A percentile compares a stretch with the other conserved stretches of the same genome.
phyloP scores from a whole-genome alignment of 2,888 invertebrate genomes.

The Aleiodes testaceus region DNA sequence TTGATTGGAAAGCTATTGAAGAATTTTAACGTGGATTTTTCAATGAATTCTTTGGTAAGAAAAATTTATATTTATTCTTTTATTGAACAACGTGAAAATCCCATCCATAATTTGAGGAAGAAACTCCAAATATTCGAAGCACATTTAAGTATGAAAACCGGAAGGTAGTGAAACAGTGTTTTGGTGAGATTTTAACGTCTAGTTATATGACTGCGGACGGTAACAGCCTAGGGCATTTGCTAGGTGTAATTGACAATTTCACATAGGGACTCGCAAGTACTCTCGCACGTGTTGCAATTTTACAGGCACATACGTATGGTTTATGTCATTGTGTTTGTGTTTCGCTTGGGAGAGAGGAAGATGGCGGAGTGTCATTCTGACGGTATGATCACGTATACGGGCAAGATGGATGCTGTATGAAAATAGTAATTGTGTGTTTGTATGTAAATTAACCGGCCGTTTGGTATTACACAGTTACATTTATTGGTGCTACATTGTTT shows the following conservation, averaged over 20 bases:
- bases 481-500: slow-evolving; percentile 7
- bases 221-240: slow-evolving; percentile 14
- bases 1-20: slow-evolving; percentile 26
- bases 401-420: slow-evolving; percentile 28
- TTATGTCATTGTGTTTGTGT: slow-evolving; percentile 19
- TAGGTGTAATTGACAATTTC: slow-evolving; percentile 34
- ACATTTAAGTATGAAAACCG: slow-evolving; percentile 2
- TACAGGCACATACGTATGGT: slow-evolving; percentile 10
- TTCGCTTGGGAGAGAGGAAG: not conserved
- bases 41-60: not conserved
- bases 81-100: too few species aligned
- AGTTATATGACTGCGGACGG: not conserved
- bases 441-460: slow-evolving; percentile 30
- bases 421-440: slow-evolving; percentile 29
- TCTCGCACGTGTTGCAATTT: slow-evolving; percentile 23
- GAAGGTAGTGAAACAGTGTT: slow-evolving; percentile 10
- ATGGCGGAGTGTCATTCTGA: slow-evolving; percentile 10
- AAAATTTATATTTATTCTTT: too few species aligned
- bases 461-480: slow-evolving; percentile 8
- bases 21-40: slow-evolving; percentile 15
- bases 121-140: not conserved
- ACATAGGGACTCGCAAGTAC: slow-evolving; percentile 11
- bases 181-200: slow-evolving; percentile 2
- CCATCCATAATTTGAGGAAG: too few species aligned
- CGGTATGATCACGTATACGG: slow-evolving; percentile 9